A percentile compares a stretch with the other conserved stretches of the same genome.
Conservation (phyloP, 2,797 vertebrate species). For the Selene dorsalis region DNA sequence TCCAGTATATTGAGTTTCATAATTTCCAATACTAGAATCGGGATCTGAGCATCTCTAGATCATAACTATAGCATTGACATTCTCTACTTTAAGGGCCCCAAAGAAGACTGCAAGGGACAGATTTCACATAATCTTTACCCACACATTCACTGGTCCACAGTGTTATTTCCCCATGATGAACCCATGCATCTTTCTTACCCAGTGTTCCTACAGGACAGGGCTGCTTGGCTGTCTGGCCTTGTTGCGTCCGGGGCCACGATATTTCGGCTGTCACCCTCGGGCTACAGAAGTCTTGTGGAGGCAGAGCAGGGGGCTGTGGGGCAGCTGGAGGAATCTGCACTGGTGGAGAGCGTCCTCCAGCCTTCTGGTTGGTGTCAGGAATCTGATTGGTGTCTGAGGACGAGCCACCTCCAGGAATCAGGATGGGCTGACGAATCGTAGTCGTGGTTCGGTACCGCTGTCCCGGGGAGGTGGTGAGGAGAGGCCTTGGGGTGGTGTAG, state of each 20-base stretch:
- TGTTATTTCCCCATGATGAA: background rate
- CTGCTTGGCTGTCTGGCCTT: conserved; percentile 94
- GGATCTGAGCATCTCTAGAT: background rate
- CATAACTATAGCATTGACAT: background rate
- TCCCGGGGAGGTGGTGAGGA: conserved; percentile 87
- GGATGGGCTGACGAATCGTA: conserved; percentile 70
- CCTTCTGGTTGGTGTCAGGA: conserved; percentile 78
- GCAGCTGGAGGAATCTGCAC: conserved; percentile 75
- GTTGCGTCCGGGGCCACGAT: conserved; percentile 94
- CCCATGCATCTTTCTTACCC: conserved; percentile 64
- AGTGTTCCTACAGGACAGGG: conserved; percentile 89
- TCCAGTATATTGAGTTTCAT: background rate
- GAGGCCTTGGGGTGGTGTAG: conserved; percentile 79
- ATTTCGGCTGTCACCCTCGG: conserved; percentile 90
- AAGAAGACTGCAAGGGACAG: background rate
- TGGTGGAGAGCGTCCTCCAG: conserved; percentile 64
- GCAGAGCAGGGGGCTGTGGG: conserved; percentile 86
- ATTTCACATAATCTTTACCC: background rate
- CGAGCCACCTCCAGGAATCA: conserved; percentile 73
- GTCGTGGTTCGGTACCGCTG: conserved; percentile 90
- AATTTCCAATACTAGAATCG: background rate
- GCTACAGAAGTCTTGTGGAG: conserved; percentile 90
- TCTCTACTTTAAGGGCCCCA: background rate
- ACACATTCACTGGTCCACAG: background rate
- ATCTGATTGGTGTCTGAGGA: conserved; percentile 82